Base-by-base conservation (phyloP, 2,888 invertebrate genomes). In the Leptopilina drosophilae region DNA sequence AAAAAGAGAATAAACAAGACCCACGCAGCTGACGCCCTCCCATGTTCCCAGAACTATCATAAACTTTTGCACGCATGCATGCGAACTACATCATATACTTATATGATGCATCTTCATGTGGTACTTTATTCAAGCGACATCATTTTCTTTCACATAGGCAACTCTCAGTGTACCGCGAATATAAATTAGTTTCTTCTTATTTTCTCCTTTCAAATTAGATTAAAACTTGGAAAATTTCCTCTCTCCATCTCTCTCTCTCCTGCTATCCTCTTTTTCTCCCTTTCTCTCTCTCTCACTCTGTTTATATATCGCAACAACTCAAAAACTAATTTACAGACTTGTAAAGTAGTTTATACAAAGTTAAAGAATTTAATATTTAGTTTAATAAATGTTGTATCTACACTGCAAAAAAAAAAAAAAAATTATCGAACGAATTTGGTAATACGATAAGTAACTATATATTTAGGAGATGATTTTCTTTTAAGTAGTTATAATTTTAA, bases 31-130 rank as follows among this genome's bases (percentile, higher is more conserved):
- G 53, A 67, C 26, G 69, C 69, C 20, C 42, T 42, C 42, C 33
- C 69, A 20, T 26, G 69, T 20, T 26, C 49, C 26, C 26, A 69
- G 14, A 67, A 67, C 69, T 53, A 53, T 69, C 53, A 15, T 67
- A 67, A 67, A 67, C 46, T 67, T 67, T 67, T 67, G 46, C 46
- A 53, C 26, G 69, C 53, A 69, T 12, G 53, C 69, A 26, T 26
- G 33, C 40, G 64, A 59, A 59, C 59, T 59, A 64, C 26, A 42
- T 42, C 64, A 64, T 40, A 8, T 15, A 66, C 15, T n/a, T 66
- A 49, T 66, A 49, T 67, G 20, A 64, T 64, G 64, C 64, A 64
- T 64, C 64, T 64, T 64, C 64, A 64, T 40, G 64, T 33, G 64
- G 64, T 26, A 64, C 33, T 64, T 64, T 64, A 64, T 40, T 64